Evolutionary conservation across 37 sponge, comb jelly and placozoan genomes (phyloP).

Genomic region (Eunapius fragilis): DNA sequence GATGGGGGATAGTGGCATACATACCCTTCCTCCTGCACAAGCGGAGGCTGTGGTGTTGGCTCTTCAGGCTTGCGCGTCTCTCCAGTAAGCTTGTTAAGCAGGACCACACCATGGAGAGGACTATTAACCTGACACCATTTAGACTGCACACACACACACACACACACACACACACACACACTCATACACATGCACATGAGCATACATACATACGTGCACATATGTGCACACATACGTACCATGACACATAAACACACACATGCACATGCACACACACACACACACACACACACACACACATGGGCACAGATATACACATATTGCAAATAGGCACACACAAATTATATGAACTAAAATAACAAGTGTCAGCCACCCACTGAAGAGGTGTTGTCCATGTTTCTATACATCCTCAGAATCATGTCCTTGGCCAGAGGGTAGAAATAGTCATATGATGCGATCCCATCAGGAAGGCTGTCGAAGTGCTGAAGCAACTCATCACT

Average conservation of each 20-base stretch:
- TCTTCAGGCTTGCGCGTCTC: constrained; percentile 40
- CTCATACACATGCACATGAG: neutral
- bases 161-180: neutral
- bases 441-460: constrained; percentile 64
- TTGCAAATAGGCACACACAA: no score
- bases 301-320: neutral
- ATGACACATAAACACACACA: neutral
- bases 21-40: constrained; percentile 34
- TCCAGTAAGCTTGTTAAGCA: constrained; percentile 90
- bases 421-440: constrained; percentile 82
- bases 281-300: neutral
- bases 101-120: constrained; percentile 56
- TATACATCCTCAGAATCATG: constrained; percentile 78
- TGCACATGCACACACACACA: constrained; percentile 3
- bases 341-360: no score
- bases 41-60: constrained; percentile 2
- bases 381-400: constrained; percentile 73
- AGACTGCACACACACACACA: constrained; percentile 41
- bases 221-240: no score
- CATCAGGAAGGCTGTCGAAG: constrained; percentile 53
- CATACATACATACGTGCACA: neutral
- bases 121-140: constrained; percentile 85
- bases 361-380: constrained; percentile 32
- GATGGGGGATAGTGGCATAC: neutral
- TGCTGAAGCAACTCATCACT: constrained; percentile 31